Evolutionary conservation across 2,113 vertebrate genomes (phyloP).

Genomic region (Lampris incognitus): DNA sequence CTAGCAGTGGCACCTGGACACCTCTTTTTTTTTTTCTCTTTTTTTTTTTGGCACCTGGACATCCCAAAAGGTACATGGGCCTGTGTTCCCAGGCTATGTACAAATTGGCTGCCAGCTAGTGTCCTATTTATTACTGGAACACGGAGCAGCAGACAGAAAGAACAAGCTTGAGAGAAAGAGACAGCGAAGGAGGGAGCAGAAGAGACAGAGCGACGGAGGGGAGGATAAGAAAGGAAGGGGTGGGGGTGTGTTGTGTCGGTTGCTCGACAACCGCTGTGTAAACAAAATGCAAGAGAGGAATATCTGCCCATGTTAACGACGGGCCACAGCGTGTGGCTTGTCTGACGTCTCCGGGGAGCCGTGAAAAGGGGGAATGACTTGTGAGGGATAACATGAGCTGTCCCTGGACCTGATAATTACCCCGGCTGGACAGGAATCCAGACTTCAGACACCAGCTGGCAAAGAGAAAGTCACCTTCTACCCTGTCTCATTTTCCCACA

Average conservation of each 20-base stretch:
- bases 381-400: slow-evolving; percentile 42
- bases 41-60: slow-evolving; percentile 50
- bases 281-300: slow-evolving; percentile 69
- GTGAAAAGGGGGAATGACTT: slow-evolving; percentile 29
- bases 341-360: slow-evolving; percentile 26
- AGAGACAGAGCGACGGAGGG: slow-evolving; percentile 24
- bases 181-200: slow-evolving; percentile 13
- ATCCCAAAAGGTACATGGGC: slow-evolving; percentile 59
- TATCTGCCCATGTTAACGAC: slow-evolving; percentile 32
- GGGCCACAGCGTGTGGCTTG: slow-evolving; percentile 45
- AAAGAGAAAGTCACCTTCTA: slow-evolving; percentile 18
- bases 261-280: slow-evolving; percentile 69
- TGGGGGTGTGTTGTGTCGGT: slow-evolving; percentile 73
- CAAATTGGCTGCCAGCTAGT: slow-evolving; percentile 52
- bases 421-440: slow-evolving; percentile 46
- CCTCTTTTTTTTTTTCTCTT: slow-evolving; percentile 22
- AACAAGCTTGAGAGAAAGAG: neutral
- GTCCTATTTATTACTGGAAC: slow-evolving; percentile 19
- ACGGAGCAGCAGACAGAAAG: neutral
- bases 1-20: slow-evolving; percentile 67
- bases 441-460: slow-evolving; percentile 53
- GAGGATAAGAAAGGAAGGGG: slow-evolving; percentile 44
- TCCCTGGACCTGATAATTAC: slow-evolving; percentile 25
- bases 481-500: neutral
- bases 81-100: slow-evolving; percentile 47